These are phyloP conservation scores for Carassius gibelio DNA, from an alignment of 2,113 vertebrate species.

Conservation along the genomic window DNA sequence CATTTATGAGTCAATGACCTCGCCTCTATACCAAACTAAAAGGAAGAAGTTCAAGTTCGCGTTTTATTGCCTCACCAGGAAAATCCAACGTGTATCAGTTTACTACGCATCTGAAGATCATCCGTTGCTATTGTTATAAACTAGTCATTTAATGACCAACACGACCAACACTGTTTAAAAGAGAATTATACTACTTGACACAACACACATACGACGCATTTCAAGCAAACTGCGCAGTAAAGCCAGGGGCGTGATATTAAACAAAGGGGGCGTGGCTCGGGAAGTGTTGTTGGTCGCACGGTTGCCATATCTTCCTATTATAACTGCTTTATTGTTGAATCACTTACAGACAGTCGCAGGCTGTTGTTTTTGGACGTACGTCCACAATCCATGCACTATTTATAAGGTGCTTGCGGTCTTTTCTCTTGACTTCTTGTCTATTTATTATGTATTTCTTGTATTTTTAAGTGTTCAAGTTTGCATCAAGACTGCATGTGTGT, in stretches of 20 bases:
- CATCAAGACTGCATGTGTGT: too few relatives aligned
- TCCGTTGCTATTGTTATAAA: conserved; percentile 3
- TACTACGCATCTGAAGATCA: conserved; percentile 29
- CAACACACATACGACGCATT: not conserved
- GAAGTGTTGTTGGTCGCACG: conserved; percentile 25
- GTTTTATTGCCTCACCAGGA: conserved; percentile 42
- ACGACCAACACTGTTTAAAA: not conserved
- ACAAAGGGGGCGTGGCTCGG: conserved; percentile 21
- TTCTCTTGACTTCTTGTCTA: too few relatives aligned
- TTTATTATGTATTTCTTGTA: too few relatives aligned
- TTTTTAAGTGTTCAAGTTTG: too few relatives aligned
- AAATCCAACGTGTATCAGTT: conserved; percentile 35
- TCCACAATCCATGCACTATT: too few relatives aligned
- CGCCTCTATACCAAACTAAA: not conserved
- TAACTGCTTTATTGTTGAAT: not conserved
- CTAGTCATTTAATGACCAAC: not conserved
- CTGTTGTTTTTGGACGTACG: too few relatives aligned
- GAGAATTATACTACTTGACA: not conserved
- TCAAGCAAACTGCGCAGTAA: conserved; percentile 25
- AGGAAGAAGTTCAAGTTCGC: conserved; percentile 37
- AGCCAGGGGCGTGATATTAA: not conserved
- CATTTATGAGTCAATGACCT: not conserved
- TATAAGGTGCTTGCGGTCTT: too few relatives aligned
- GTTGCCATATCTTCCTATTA: conserved; percentile 3
- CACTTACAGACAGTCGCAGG: too few relatives aligned